Conservation (phyloP, 35 echinoderm and acorn worm genomes). For the Diadema setosum region DNA sequence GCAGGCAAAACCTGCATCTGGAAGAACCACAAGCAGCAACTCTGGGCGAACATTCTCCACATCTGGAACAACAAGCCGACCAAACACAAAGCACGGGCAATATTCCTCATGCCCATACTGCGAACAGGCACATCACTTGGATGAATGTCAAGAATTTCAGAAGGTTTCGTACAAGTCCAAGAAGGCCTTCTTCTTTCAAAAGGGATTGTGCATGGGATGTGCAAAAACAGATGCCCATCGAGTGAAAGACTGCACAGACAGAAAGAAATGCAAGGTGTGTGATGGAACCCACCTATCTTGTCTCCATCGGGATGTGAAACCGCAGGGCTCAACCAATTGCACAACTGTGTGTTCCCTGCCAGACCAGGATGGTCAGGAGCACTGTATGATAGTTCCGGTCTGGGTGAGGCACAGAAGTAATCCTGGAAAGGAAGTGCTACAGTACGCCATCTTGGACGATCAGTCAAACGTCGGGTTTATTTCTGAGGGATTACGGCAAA, state of each 20-base stretch:
- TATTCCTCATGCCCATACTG: not conserved
- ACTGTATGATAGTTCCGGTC: slow-evolving; percentile 43
- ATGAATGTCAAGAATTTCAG: not conserved
- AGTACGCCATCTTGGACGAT: not conserved
- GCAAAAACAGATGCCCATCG: not conserved
- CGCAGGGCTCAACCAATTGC: not conserved
- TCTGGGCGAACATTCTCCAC: not conserved
- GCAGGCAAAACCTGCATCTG: not conserved
- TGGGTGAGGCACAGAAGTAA: not conserved
- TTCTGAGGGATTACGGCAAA: not conserved
- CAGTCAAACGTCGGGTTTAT: slow-evolving; percentile 1
- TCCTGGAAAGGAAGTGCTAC: not conserved
- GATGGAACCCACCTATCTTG: not conserved
- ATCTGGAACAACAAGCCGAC: not conserved
- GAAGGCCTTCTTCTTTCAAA: slow-evolving; percentile 9
- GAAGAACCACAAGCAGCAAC: not conserved
- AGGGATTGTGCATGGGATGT: slow-evolving; percentile 12
- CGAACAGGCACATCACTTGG: not conserved
- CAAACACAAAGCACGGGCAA: not conserved
- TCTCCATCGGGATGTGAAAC: not conserved
- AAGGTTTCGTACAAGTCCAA: not conserved
- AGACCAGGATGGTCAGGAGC: not conserved
- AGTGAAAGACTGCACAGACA: not conserved
- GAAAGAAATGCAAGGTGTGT: not conserved
- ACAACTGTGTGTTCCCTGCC: not conserved